Evolutionary conservation across 2,888 invertebrate species (phyloP).

Genomic region (Heteromyza rotundicornis): DNA sequence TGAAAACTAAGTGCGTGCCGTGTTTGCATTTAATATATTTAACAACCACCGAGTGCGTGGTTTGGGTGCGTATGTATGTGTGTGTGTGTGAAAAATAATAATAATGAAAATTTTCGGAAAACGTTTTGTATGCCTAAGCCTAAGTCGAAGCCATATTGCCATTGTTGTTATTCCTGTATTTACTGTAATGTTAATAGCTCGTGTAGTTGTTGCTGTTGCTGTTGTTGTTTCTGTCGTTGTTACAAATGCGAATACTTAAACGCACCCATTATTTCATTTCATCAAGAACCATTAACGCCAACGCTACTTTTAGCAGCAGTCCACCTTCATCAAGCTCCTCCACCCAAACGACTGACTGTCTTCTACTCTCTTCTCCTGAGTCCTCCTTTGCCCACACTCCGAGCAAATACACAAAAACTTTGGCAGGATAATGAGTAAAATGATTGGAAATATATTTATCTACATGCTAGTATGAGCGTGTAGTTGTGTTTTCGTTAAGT

Average conservation of each 20-base stretch:
- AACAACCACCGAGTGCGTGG: constrained; percentile 55
- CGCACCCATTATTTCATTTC: constrained; percentile 58
- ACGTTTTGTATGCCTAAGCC: constrained; percentile 44
- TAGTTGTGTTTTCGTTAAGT: too few relatives aligned
- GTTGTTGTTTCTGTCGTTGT: constrained; percentile 38
- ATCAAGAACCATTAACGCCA: constrained; percentile 57
- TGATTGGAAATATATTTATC: constrained; percentile 46
- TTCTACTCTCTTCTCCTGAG: too few relatives aligned
- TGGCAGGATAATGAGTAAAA: constrained; percentile 51
- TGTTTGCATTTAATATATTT: constrained; percentile 59
- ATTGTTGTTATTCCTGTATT: constrained; percentile 40
- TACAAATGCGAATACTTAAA: constrained; percentile 55
- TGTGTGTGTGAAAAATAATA: constrained; percentile 50
- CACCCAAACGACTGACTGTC: too few relatives aligned
- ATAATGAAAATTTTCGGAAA: constrained; percentile 53
- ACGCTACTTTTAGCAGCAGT: constrained; percentile 38
- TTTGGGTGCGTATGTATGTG: not conserved
- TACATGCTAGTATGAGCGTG: not conserved
- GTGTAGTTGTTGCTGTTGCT: constrained; percentile 15
- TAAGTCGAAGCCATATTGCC: constrained; percentile 20
- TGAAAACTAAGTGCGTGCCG: constrained; percentile 33
- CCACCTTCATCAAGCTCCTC: not conserved
- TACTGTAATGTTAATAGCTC: not conserved
- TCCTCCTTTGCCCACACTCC: not conserved
- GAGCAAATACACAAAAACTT: constrained; percentile 31